phyloP scores from a whole-genome alignment of 2,888 invertebrate genomes.

The Serripes groenlandicus region DNA sequence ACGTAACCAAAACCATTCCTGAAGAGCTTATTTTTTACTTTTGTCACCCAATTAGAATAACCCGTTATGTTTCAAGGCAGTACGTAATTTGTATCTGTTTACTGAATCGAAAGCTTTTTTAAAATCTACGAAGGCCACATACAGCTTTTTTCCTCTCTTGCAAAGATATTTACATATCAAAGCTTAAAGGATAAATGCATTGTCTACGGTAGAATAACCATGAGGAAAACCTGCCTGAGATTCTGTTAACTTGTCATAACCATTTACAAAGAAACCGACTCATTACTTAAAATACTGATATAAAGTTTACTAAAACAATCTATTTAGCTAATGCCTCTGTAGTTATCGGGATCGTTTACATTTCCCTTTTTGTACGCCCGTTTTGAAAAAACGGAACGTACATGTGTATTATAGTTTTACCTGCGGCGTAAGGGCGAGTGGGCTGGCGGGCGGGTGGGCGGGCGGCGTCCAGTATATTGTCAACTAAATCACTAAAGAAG shows the following conservation, averaged over 20 bases:
- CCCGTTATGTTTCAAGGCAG: too few species aligned
- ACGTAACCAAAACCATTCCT: too few species aligned
- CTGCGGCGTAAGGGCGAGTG: too few species aligned
- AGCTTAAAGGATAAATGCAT: neutral
- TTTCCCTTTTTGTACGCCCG: neutral
- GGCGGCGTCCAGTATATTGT: too few species aligned
- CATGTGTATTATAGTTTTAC: too few species aligned
- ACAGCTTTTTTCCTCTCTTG: neutral
- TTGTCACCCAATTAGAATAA: too few species aligned
- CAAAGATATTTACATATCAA: constrained; percentile 1
- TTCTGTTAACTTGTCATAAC: neutral
- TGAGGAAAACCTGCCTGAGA: neutral
- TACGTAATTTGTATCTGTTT: too few species aligned
- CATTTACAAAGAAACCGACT: neutral
- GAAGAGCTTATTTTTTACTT: too few species aligned
- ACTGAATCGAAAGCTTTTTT: constrained; percentile 13
- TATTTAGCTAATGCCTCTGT: constrained; percentile 4
- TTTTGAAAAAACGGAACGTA: too few species aligned
- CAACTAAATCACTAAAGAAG: too few species aligned
- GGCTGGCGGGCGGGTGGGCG: too few species aligned
- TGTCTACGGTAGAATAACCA: constrained; percentile 14
- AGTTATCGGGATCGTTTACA: neutral
- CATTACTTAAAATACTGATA: neutral
- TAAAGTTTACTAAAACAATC: constrained; percentile 2
- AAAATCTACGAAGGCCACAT: constrained; percentile 16